Conservation (phyloP, 1,140 invertebrate genomes). For the Drosophila kepulauana region DNA sequence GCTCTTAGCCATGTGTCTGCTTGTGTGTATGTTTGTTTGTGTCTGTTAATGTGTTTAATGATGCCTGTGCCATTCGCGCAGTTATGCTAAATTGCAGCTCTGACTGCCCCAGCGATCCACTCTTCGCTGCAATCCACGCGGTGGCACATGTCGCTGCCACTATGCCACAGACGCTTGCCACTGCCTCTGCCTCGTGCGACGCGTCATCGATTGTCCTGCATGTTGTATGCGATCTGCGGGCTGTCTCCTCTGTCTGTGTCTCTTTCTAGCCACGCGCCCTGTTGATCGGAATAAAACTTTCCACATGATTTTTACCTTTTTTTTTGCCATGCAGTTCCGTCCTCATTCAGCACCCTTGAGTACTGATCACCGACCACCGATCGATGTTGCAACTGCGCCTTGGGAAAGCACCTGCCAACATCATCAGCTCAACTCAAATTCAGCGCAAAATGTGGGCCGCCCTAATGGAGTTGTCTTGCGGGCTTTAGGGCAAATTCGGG, state of each 20-base stretch:
- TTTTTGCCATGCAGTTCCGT: background rate
- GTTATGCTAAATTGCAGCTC: slow-evolving; percentile 74
- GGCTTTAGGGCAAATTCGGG: slow-evolving; percentile 21
- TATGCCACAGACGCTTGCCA: too few species aligned
- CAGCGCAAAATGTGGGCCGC: slow-evolving; percentile 66
- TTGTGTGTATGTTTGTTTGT: slow-evolving; percentile 27
- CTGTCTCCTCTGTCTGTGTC: slow-evolving; percentile 29
- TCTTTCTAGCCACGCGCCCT: slow-evolving; percentile 57
- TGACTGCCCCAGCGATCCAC: slow-evolving; percentile 13
- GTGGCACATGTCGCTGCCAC: slow-evolving; percentile 44
- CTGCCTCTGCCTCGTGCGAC: slow-evolving; percentile 48
- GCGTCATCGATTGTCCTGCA: slow-evolving; percentile 64
- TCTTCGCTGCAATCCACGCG: slow-evolving; percentile 14
- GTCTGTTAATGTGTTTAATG: slow-evolving; percentile 82
- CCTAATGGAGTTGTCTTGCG: slow-evolving; percentile 73
- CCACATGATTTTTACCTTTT: slow-evolving; percentile 56
- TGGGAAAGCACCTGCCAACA: slow-evolving; percentile 55
- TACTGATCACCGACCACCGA: background rate
- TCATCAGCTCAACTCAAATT: slow-evolving; percentile 8
- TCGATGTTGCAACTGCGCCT: slow-evolving; percentile 35
- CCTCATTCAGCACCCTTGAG: slow-evolving; percentile 13
- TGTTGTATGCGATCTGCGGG: slow-evolving; percentile 49
- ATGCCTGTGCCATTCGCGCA: slow-evolving; percentile 69
- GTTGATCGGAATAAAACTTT: slow-evolving; percentile 53
- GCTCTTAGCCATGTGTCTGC: slow-evolving; percentile 29